phyloP scores from a whole-genome alignment of 2,888 invertebrate species.

The Pyrgus malvae region DNA sequence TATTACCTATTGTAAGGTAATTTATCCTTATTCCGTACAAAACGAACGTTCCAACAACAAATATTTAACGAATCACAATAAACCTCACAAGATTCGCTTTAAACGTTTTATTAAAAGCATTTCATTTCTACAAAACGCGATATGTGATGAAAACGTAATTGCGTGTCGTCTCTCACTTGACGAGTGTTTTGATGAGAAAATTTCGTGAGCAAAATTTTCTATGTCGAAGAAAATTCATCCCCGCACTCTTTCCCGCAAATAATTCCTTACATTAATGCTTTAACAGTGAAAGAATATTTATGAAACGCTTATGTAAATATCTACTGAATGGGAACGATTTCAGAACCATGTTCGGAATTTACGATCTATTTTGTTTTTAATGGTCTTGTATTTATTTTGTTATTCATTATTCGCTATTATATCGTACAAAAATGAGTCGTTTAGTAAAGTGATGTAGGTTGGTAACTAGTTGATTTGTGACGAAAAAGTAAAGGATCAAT shows the following conservation, averaged over 20 bases:
- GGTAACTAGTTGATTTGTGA: no score
- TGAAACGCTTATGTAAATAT: slow-evolving; percentile 23
- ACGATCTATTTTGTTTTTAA: slow-evolving; percentile 23
- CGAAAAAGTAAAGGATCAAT: no score
- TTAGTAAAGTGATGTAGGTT: neutral
- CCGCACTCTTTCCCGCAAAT: slow-evolving; percentile 1
- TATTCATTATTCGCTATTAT: slow-evolving; percentile 7
- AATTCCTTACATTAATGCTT: slow-evolving; percentile 24
- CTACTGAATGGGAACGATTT: slow-evolving; percentile 20
- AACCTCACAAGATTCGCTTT: neutral
- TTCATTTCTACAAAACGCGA: slow-evolving; percentile 18
- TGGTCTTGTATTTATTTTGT: slow-evolving; percentile 8
- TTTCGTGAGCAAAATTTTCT: slow-evolving; percentile 33
- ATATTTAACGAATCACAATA: slow-evolving; percentile 3
- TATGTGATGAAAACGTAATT: slow-evolving; percentile 60
- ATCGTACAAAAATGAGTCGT: neutral
- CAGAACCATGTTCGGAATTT: slow-evolving; percentile 20
- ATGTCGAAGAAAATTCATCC: slow-evolving; percentile 10
- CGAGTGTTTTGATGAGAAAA: slow-evolving; percentile 57
- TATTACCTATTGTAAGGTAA: no score
- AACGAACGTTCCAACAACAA: neutral
- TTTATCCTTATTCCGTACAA: no score
- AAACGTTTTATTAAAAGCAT: neutral
- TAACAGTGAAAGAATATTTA: slow-evolving; percentile 25
- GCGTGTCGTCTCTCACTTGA: slow-evolving; percentile 38